Percentiles rank a stretch among this genome's conserved stretches.
Evolutionary conservation across 2,113 vertebrate species (phyloP).

Genomic region (Pipra filicauda): DNA sequence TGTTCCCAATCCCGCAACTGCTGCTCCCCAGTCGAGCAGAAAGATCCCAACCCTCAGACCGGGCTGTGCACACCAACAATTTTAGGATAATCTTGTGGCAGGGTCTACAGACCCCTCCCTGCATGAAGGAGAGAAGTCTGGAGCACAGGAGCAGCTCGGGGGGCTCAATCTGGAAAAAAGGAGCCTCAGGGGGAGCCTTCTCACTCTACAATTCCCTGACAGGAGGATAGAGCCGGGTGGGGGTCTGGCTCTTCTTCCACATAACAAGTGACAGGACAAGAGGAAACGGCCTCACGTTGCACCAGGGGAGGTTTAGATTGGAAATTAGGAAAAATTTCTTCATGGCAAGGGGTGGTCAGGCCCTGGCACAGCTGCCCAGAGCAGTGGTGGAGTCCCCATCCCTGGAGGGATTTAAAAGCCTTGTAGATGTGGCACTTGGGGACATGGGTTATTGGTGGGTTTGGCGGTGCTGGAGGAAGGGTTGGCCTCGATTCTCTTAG

Average conservation of each 20-base stretch:
- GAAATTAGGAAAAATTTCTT: neutral
- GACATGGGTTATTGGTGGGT: accelerated
- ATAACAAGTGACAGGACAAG: neutral
- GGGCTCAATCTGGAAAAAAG: neutral
- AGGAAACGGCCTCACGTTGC: neutral
- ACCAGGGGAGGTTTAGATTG: neutral
- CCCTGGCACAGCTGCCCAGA: neutral
- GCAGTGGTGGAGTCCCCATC: neutral
- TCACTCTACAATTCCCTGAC: neutral
- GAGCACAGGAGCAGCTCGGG: neutral
- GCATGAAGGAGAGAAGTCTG: neutral
- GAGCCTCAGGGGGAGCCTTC: neutral
- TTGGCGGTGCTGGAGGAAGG: neutral
- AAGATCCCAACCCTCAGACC: neutral
- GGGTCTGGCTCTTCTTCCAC: neutral
- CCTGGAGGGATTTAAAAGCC: neutral
- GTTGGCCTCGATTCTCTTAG: neutral
- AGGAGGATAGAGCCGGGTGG: accelerated
- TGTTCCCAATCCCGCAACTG: neutral
- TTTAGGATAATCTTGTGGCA: neutral
- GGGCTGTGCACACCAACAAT: neutral
- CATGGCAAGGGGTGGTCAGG: neutral
- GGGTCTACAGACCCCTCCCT: neutral
- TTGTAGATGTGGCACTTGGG: neutral
- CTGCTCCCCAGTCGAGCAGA: accelerated